Evolutionary conservation across 2,113 vertebrate species (phyloP), one percentile per base, ranked within the genome.

Genomic region (Gobius niger): DNA sequence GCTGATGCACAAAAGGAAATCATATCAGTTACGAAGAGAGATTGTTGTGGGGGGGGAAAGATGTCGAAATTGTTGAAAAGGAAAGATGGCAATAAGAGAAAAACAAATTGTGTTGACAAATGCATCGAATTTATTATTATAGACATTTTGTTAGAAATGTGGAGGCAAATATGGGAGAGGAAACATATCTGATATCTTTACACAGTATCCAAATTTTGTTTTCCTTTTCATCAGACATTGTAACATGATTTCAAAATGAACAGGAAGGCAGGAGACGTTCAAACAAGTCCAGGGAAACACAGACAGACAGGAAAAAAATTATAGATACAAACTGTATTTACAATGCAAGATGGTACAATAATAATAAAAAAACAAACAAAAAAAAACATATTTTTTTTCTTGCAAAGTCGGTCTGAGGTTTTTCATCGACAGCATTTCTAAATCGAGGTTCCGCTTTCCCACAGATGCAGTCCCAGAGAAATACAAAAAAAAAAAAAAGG

Each of bases 301-400:
- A 76, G 80, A 68, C 49, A 78, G 82, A 70, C 46, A 44, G 63
- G 24, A 34, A 34, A 66, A 70, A 50, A 76, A 71, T 49, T 70
- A 57, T 57, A 75, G 73, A 84, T 84, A 82, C 76, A 88, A 82
- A 84, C 70, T 88, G 74, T 88, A 88, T 91, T 87, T 90, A 91
- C 85, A 64, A 85, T 86, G 87, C 85, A 90, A 88, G 87, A 73
- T 82, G 79, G 82, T 76, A 82, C 60, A 86, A 85, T 86, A 84
- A 82, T 66, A 46, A 82, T 54, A 86, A 83, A 87, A 82, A 50
- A 50, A 50, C 12, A 50, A 50, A 83, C 67, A 78, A 61, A 77
- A 73, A 72, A 84, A 53, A 41, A n/a, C 15, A 34, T 24, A 74
- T 75, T 79, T 81, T 87, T 75, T 79, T 81, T 87, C 73, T 89